A percentile compares a stretch with the other conserved stretches of the same genome.
Conservation (phyloP, 1,140 invertebrate genomes). For the Nomia melanderi region DNA sequence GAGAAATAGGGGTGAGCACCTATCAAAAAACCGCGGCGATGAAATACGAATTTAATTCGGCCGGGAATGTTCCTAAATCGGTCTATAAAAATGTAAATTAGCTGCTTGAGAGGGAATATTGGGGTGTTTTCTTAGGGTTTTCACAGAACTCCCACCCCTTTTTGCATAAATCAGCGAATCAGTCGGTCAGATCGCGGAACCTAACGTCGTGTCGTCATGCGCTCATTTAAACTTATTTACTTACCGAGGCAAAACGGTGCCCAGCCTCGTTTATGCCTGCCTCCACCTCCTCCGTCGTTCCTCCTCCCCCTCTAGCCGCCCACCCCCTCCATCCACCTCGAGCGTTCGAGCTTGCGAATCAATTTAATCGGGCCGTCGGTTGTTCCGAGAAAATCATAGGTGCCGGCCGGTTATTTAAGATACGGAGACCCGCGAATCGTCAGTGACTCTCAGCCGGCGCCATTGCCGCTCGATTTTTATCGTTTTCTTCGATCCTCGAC, state of each 20-base stretch:
- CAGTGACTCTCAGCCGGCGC: constrained; percentile 66
- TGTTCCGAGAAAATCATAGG: constrained; percentile 77
- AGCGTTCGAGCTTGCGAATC: constrained; percentile 69
- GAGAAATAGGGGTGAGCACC: too few species aligned
- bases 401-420: constrained; percentile 73
- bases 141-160: background rate
- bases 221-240: constrained; percentile 72
- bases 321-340: constrained; percentile 14
- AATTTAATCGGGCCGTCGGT: constrained; percentile 75
- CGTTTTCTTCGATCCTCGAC: background rate
- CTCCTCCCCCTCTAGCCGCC: background rate
- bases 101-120: background rate
- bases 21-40: too few species aligned
- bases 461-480: background rate
- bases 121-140: background rate
- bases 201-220: constrained; percentile 34
- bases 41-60: too few species aligned
- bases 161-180: constrained; percentile 29
- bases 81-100: background rate
- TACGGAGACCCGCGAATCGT: constrained; percentile 59
- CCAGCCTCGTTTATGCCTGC: constrained; percentile 40
- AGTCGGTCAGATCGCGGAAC: constrained; percentile 32
- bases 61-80: background rate
- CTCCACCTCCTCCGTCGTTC: constrained; percentile 5
- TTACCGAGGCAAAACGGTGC: constrained; percentile 60